Percentiles rank a stretch among this genome's conserved stretches.
phyloP scores from a whole-genome alignment of 2,113 vertebrate genomes.

The Oreochromis tanganicae region DNA sequence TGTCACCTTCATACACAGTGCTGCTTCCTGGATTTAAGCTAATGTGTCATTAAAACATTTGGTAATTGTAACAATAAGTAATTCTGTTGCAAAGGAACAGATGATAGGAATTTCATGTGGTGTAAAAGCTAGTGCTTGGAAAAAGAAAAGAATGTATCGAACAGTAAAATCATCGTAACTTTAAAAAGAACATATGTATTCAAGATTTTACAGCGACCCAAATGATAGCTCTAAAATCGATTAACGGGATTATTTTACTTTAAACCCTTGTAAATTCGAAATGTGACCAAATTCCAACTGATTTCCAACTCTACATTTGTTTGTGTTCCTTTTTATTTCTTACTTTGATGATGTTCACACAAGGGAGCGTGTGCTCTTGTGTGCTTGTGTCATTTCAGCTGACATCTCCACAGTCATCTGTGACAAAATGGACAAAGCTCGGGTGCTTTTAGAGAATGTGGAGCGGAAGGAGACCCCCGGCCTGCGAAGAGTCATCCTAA shows the following conservation, averaged over 20 bases:
- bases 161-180: background rate
- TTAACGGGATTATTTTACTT: background rate
- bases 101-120: background rate
- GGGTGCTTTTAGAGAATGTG: conserved; percentile 83
- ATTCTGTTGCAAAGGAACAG: background rate
- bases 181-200: background rate
- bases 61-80: background rate
- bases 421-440: conserved; percentile 88
- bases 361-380: conserved; percentile 23
- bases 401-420: conserved; percentile 94
- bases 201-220: background rate
- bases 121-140: background rate
- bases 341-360: conserved; percentile 32
- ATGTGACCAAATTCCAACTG: background rate
- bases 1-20: background rate
- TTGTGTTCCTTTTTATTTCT: background rate
- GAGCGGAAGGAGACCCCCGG: conserved; percentile 80
- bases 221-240: background rate
- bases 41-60: background rate
- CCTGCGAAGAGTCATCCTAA: conserved; percentile 85
- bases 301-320: background rate
- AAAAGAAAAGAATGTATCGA: background rate
- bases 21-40: background rate
- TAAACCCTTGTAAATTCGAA: background rate
- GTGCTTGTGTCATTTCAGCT: conserved; percentile 69